Evolutionary conservation across 2,113 vertebrate species (phyloP).

Genomic region (Scophthalmus maximus): DNA sequence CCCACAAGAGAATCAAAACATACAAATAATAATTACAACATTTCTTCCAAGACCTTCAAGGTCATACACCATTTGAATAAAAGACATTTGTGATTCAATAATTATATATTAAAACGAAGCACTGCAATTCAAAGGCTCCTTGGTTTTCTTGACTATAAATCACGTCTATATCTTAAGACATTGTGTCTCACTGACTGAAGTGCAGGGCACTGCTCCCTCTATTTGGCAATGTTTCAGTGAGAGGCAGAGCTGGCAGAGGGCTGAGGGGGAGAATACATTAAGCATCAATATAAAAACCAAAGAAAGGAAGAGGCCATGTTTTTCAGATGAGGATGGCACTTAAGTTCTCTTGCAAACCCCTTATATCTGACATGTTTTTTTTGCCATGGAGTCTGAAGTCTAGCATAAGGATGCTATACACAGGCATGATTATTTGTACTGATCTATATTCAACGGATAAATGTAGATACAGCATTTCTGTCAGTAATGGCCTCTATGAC

Average conservation of each 20-base stretch:
- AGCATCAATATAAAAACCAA: conserved; percentile 27
- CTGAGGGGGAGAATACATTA: conserved; percentile 13
- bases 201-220: conserved; percentile 12
- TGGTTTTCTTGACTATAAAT: conserved; percentile 41
- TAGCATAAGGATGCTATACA: conserved; percentile 35
- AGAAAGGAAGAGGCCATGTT: conserved; percentile 20
- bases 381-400: conserved; percentile 47
- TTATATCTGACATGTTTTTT: conserved; percentile 4
- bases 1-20: conserved; percentile 42
- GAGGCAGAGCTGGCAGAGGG: conserved; percentile 45
- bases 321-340: conserved; percentile 61
- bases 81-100: conserved; percentile 19
- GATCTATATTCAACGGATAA: conserved; percentile 20
- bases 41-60: conserved; percentile 37
- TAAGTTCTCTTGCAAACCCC: conserved; percentile 19
- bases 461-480: conserved; percentile 9
- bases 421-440: conserved; percentile 39
- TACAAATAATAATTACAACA: conserved; percentile 32
- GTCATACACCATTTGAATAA: conserved; percentile 55
- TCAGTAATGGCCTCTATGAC: conserved; percentile 32
- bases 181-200: conserved; percentile 28
- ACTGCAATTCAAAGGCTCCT: conserved; percentile 33
- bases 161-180: conserved; percentile 39
- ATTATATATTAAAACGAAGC: conserved; percentile 59
- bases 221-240: conserved; percentile 73